Evolutionary conservation across 2,113 vertebrate species (phyloP).

Genomic region (Platycercus adscitus): DNA sequence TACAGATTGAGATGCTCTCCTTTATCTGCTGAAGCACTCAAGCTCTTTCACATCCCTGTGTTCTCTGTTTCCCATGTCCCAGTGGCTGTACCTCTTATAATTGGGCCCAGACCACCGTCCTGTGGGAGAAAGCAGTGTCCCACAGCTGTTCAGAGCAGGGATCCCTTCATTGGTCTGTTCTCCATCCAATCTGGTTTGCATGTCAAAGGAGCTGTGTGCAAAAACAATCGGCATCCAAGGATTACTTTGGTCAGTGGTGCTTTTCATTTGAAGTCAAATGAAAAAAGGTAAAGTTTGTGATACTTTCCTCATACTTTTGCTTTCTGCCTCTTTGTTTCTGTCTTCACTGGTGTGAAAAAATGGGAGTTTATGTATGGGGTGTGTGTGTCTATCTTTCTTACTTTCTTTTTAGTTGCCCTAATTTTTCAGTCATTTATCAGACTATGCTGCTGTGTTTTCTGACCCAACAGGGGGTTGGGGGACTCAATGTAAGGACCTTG

Average conservation of each 20-base stretch:
- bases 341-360: background rate
- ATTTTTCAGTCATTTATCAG: background rate
- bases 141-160: background rate
- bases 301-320: background rate
- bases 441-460: background rate
- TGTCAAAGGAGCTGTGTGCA: background rate
- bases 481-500: slow-evolving; percentile 36
- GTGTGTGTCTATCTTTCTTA: background rate
- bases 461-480: background rate
- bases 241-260: background rate
- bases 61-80: background rate
- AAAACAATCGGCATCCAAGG: background rate
- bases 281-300: background rate
- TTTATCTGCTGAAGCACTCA: background rate
- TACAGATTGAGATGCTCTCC: background rate
- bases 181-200: background rate
- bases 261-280: background rate
- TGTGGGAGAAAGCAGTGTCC: background rate
- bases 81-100: background rate
- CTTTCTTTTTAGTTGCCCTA: background rate
- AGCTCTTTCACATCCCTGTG: background rate
- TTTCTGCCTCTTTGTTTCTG: background rate
- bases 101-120: background rate
- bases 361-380: background rate
- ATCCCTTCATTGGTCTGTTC: rapidly evolving